These are phyloP conservation scores for Atrina japonica DNA, from an alignment of 2,888 invertebrate species.

Conservation along the genomic window DNA sequence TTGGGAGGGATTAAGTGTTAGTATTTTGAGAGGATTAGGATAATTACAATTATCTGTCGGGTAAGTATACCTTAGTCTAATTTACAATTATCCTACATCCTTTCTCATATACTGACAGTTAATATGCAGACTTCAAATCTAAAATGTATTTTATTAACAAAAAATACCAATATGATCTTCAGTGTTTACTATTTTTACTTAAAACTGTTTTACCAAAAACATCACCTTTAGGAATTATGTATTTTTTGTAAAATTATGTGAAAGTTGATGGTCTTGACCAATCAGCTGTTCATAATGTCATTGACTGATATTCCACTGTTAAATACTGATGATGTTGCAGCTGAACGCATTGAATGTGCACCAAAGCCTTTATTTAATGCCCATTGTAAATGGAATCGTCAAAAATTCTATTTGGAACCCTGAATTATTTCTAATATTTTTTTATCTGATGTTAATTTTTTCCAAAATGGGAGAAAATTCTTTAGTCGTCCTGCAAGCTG, in stretches of 20 bases:
- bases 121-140: no score
- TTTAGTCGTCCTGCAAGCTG: conserved; percentile 1
- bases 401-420: conserved; percentile 13
- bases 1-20: no score
- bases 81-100: no score
- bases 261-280: not conserved
- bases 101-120: no score
- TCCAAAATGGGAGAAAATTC: conserved; percentile 10
- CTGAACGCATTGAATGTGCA: not conserved
- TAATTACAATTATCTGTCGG: no score
- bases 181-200: no score
- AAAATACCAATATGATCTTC: no score
- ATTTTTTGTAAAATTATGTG: not conserved
- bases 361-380: not conserved
- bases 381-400: not conserved
- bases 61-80: no score
- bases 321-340: not conserved
- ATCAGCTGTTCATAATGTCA: not conserved
- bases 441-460: conserved; percentile 2
- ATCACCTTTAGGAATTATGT: no score
- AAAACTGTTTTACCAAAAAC: not conserved
- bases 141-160: no score
- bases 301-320: not conserved
- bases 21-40: no score
- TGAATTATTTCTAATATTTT: conserved; percentile 8